Evolutionary conservation across 2,888 invertebrate species (phyloP).

Genomic region (Orthonychiurus folsomi): DNA sequence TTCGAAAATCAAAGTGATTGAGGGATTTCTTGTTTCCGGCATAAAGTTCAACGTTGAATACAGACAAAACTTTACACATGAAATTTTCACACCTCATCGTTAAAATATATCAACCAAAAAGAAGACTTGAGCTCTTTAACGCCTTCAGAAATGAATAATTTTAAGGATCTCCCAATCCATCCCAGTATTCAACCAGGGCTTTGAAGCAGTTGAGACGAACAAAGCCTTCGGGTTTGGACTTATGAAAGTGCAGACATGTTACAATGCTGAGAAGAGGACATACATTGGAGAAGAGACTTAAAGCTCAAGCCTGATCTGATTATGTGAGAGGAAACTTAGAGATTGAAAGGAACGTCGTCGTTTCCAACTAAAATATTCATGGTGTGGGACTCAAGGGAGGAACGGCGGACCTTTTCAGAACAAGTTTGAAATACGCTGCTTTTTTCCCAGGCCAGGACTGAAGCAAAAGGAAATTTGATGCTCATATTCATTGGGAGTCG

Average conservation of each 20-base stretch:
- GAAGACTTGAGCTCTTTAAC: too few species aligned
- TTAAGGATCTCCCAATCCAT: too few species aligned
- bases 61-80: too few species aligned
- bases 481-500: too few species aligned
- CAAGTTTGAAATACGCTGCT: neutral
- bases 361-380: neutral
- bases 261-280: neutral
- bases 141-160: too few species aligned
- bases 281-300: neutral
- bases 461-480: neutral
- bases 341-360: constrained; percentile 1
- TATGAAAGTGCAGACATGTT: neutral
- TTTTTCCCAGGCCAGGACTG: neutral
- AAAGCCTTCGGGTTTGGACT: neutral
- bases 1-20: too few species aligned
- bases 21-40: too few species aligned
- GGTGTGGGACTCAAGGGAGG: neutral
- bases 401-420: neutral
- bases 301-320: neutral
- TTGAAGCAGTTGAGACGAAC: neutral
- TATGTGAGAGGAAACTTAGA: neutral
- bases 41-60: too few species aligned
- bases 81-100: too few species aligned
- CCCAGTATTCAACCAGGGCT: too few species aligned
- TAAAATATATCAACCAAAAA: too few species aligned